Percentiles rank a stretch among this genome's conserved stretches.
These are phyloP conservation scores for Strigops habroptila DNA, from an alignment of 2,113 vertebrate genomes.

Conservation along the genomic window DNA sequence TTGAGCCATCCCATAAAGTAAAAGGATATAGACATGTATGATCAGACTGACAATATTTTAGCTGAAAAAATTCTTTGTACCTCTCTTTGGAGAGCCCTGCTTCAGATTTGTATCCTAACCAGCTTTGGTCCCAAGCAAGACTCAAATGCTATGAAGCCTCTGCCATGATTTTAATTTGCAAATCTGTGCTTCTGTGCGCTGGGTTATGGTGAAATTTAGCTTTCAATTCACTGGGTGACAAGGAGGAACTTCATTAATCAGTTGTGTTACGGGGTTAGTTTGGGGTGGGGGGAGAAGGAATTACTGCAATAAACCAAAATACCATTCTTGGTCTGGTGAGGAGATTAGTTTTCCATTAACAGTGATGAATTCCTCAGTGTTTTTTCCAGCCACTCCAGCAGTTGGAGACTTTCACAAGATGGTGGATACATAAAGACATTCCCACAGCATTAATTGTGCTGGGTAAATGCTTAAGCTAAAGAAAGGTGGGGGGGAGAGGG, in stretches of 20 bases:
- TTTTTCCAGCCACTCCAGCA: neutral
- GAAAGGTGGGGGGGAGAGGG: neutral
- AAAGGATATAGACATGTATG: neutral
- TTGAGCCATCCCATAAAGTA: neutral
- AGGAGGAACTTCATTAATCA: neutral
- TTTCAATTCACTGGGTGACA: neutral
- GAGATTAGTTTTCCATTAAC: neutral
- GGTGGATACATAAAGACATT: neutral
- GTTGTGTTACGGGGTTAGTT: neutral
- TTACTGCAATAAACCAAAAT: neutral
- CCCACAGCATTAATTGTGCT: neutral
- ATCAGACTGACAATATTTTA: neutral
- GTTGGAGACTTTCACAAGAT: neutral
- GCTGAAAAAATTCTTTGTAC: neutral
- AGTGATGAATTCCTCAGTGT: neutral
- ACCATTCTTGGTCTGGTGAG: neutral
- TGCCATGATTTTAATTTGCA: neutral
- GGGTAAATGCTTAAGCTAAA: neutral
- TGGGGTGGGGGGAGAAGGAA: neutral
- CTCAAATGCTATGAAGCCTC: neutral
- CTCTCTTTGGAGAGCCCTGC: neutral
- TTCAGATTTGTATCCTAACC: neutral
- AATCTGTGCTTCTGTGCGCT: neutral
- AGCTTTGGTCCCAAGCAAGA: neutral
- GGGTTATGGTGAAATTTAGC: neutral